These are phyloP conservation scores for Chaetura pelagica DNA, from an alignment of 2,113 vertebrate species.

Conservation along the genomic window DNA sequence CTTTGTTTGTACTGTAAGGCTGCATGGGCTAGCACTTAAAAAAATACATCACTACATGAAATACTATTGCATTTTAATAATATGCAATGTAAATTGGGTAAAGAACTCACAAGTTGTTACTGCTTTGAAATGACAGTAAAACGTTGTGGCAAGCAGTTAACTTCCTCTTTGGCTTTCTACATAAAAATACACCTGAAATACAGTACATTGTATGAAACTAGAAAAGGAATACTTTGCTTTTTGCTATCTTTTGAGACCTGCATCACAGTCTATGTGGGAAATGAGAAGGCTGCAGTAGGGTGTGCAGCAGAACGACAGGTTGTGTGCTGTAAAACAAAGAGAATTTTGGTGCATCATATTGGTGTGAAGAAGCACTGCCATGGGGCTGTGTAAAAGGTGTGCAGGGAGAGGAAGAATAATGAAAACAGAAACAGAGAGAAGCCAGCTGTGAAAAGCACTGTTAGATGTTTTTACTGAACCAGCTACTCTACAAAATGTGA, in stretches of 20 bases:
- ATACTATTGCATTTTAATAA: background rate
- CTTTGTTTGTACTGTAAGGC: background rate
- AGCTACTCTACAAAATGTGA: background rate
- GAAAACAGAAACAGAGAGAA: conserved; percentile 2
- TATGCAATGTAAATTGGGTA: background rate
- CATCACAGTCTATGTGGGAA: background rate
- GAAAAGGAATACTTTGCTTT: background rate
- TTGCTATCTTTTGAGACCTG: background rate
- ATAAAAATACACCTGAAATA: rapidly evolving
- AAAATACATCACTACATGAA: background rate
- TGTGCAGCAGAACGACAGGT: background rate
- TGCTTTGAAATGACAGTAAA: background rate
- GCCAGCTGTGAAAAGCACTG: background rate
- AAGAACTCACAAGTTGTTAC: background rate
- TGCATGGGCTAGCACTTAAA: background rate
- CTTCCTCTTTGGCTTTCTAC: background rate
- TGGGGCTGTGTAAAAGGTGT: conserved; percentile 1
- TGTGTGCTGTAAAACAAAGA: conserved; percentile 10
- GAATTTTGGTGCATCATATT: background rate
- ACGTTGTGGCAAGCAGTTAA: background rate
- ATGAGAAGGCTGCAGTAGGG: background rate
- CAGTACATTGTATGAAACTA: background rate
- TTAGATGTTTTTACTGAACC: background rate
- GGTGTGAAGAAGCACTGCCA: background rate
- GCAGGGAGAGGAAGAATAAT: background rate